These are phyloP conservation scores for Aix galericulata DNA, from an alignment of 2,113 vertebrate species.

Conservation along the genomic window DNA sequence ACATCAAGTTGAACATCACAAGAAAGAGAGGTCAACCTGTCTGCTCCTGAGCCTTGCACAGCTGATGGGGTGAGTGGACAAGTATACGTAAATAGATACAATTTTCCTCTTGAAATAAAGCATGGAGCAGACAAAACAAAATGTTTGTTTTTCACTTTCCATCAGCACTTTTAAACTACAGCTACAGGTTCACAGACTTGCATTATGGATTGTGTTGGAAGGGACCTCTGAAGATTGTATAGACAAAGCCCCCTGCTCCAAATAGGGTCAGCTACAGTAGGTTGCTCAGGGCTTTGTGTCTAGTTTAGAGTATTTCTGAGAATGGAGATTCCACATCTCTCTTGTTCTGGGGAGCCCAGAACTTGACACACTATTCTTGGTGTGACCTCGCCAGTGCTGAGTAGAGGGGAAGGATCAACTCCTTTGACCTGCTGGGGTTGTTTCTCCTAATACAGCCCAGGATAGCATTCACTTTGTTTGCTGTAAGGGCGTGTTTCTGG, in stretches of 20 bases:
- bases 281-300: background rate
- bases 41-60: background rate
- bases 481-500: background rate
- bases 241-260: background rate
- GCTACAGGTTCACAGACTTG: background rate
- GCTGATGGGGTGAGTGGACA: background rate
- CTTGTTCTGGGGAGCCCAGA: too few relatives aligned
- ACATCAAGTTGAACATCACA: background rate
- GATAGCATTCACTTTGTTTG: background rate
- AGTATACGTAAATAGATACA: background rate
- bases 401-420: background rate
- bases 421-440: background rate
- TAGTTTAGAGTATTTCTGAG: background rate
- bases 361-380: too few relatives aligned
- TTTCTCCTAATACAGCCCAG: background rate
- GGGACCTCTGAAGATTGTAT: background rate
- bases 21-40: background rate
- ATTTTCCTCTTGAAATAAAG: background rate
- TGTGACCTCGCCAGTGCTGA: too few relatives aligned
- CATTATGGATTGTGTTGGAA: background rate
- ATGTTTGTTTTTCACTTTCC: background rate
- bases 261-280: background rate
- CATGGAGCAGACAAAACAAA: background rate
- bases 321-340: background rate
- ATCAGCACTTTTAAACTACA: background rate